Evolutionary conservation across 2,888 invertebrate species (phyloP), one percentile per base, ranked within the genome.

Genomic region (Lasioglossum oenotherae): DNA sequence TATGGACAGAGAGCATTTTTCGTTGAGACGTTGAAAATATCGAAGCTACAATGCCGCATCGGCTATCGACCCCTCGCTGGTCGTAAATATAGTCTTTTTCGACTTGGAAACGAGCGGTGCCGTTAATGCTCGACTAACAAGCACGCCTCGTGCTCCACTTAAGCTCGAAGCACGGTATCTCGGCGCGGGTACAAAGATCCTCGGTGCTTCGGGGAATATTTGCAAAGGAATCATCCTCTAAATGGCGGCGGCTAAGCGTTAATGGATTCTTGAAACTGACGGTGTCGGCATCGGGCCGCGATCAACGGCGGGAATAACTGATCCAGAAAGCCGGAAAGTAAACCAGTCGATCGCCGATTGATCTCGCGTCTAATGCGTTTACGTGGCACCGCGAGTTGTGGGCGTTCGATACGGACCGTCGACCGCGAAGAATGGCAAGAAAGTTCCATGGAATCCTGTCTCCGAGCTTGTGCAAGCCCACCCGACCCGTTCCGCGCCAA

Each of bases 281-380:
- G 67, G 16, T 16, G 5, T 6, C 64, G 31, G 35, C 67, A 35
- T 35, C 19, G 67, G 46, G 49, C 60, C 73, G 49, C 72, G 78
- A 85, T 85, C 73, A 77, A 49, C 53, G 41, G 72, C 74, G 80
- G 79, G 89, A 89, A 89, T 89, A 84, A 80, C 77, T 71, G 27
- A 31, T 49, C 64, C 74, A 71, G 69, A 80, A 75, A 57, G 31
- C 38, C 60, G n/a, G 38, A 57, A 75, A 74, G 77, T 87, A 87
- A 88, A 89, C 87, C 41, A 14, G 75, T 71, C 60, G 67, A 81
- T 80, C 27, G 38, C 67, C 77, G 46, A 69, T 69, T 75, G 69
- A 67, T 57, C 60, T 71, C 38, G 14, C 71, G n/a, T 31, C 41
- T 41, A 41, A 71, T 71, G 72, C 87, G 87, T 89, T 88, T 87